Evolutionary conservation across 23 tunicate species (phyloP), one percentile per base, ranked within the genome.

Genomic region (Pegea sp.): DNA sequence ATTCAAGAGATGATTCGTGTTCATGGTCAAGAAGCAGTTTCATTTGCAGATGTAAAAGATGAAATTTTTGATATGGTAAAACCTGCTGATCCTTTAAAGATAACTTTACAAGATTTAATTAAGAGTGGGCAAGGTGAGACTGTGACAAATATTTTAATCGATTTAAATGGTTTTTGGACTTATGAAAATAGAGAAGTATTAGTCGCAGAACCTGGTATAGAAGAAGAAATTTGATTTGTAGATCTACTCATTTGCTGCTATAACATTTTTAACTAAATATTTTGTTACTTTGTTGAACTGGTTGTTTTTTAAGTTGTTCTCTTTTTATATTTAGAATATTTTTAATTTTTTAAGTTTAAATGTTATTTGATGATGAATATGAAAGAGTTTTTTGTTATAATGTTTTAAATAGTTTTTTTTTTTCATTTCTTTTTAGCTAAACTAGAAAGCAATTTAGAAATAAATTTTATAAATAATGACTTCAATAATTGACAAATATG

Each of bases 41-140:
- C 70, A 20, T 90, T 90, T 78, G 98, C 79, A 4, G 98, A 90
- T 63, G 98, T 90, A 3, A 90, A 78, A 66, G 98, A 90, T 50
- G 98, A 90, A 72, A 90, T 90, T 23, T 90, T 90, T 68, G 98
- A 90, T 59, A 90, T 90, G 98, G 76, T 78, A 19, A 78, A 78
- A 64, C 98, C 98, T 7, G 56, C 43, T 11, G 77, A 90, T 49
- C 98, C 98, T 34, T 58, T 78, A 16, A 57, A 90, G 22, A 90
- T 90, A 19, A 71, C 98, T 1, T 56, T 78, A 34, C 93, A 69
- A 52, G 98, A 90, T 57, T 44, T 90, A 49, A 65, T 90, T 5
- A 70, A 62, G 54, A 71, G 86, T 48, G 91, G 98, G 26, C 98
- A 90, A 63, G 98, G 98, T 42, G 98, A 78, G 62, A 90, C 91